Evolutionary conservation across 2,888 invertebrate genomes (phyloP).

Genomic region (Drosophila formosana): DNA sequence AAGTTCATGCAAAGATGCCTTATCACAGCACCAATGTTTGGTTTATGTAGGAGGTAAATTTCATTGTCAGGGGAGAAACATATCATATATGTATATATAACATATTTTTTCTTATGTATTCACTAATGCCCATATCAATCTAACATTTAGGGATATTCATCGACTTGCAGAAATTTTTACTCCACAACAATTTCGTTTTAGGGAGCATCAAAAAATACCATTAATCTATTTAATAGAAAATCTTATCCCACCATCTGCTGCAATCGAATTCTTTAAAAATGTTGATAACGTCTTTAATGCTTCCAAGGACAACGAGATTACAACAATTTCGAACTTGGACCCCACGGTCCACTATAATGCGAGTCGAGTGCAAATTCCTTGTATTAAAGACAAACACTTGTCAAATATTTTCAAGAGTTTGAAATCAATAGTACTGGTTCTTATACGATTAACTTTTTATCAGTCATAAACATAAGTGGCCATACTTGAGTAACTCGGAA

Average conservation of each 20-base stretch:
- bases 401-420: neutral
- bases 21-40: too few species aligned
- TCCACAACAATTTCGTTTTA: neutral
- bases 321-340: constrained; percentile 13
- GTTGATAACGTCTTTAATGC: constrained; percentile 10
- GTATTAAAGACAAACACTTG: constrained; percentile 12
- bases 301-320: neutral
- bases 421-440: neutral
- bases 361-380: constrained; percentile 7
- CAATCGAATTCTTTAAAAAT: constrained; percentile 4
- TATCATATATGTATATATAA: too few species aligned
- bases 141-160: neutral
- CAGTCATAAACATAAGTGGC: constrained; percentile 2
- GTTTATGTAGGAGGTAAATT: too few species aligned
- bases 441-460: neutral
- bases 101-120: too few species aligned
- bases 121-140: too few species aligned
- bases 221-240: neutral
- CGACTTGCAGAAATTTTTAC: constrained; percentile 7
- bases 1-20: too few species aligned
- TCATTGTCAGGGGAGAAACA: too few species aligned
- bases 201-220: constrained; percentile 1
- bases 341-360: neutral
- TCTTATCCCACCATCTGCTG: neutral
- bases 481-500: neutral